Conservation (phyloP, 2,888 invertebrate species). For the Epinotia ramella region DNA sequence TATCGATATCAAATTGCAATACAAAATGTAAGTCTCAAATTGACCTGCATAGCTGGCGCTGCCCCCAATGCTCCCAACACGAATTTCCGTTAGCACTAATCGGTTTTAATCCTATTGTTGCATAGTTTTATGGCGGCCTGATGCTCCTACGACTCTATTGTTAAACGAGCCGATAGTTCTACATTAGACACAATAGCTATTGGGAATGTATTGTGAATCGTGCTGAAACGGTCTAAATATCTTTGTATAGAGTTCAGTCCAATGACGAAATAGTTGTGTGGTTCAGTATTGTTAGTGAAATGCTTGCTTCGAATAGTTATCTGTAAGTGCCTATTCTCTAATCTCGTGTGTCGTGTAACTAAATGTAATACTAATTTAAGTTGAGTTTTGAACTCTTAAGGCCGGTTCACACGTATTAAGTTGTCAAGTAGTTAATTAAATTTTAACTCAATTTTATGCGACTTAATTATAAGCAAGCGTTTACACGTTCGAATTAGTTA, state of each 20-base stretch:
- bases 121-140: constrained; percentile 54
- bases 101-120: constrained; percentile 51
- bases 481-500: too few species aligned
- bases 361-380: too few species aligned
- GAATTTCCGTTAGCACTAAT: constrained; percentile 51
- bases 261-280: constrained; percentile 30
- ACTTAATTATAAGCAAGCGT: too few species aligned
- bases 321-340: background rate
- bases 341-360: background rate
- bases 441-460: too few species aligned
- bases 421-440: too few species aligned
- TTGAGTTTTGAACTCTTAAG: too few species aligned
- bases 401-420: too few species aligned
- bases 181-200: constrained; percentile 35
- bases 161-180: constrained; percentile 23
- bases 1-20: background rate
- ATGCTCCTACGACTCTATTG: constrained; percentile 39
- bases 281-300: constrained; percentile 5
- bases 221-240: constrained; percentile 26
- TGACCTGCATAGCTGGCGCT: background rate
- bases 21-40: background rate
- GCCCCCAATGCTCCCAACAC: constrained; percentile 25
- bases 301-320: background rate
- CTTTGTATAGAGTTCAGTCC: constrained; percentile 31
- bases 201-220: constrained; percentile 29